Evolutionary conservation across 2,113 vertebrate species (phyloP), one percentile per base, ranked within the genome.

Genomic region (Chiloscyllium plagiosum): DNA sequence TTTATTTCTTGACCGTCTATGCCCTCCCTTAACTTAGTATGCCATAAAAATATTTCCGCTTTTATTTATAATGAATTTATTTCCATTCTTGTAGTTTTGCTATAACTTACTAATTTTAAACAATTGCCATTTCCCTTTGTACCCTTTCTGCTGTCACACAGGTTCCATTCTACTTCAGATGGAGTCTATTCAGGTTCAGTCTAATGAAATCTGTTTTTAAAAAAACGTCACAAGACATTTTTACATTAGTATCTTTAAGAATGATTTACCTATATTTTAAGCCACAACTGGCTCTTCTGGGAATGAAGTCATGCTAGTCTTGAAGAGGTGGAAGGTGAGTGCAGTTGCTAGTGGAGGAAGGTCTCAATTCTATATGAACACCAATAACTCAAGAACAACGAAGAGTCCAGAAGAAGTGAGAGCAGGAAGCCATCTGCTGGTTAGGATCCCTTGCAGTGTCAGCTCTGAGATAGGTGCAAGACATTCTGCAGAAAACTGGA

Each of bases 371-470:
- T 29, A 72, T 70, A 70, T 42, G 37, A 90, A 20, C 22, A 3
- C 66, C 92, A 37, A 94, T 37, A 47, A 50, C 12, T 95, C 94
- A 95, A 69, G 94, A 95, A 72, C 94, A 72, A 95, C 33, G 69
- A 95, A 52, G 94, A 72, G 94, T 70, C 66, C 66, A 95, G 68
- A 95, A 72, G 89, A 93, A 93, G 61, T 37, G 19, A 22, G 89
- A 93, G 89, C 33, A 37, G 19, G 20, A n/a, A 93, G 47, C 13
- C 69, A 52, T 42, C 69, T 50, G 68, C 69, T 24, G 42, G 94
- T 72, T 26, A 33, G 69, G 42, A 70, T 33, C 8, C 42, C 47
- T 72, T 13, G 94, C 42, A 95, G 5, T 3, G n/a, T n/a, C 15
- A 4, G 42, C 94, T 95, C 69, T 66, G 22, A 50, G 52, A 95